phyloP scores from a whole-genome alignment of 2,888 invertebrate genomes.

The Pyrgus malvae region DNA sequence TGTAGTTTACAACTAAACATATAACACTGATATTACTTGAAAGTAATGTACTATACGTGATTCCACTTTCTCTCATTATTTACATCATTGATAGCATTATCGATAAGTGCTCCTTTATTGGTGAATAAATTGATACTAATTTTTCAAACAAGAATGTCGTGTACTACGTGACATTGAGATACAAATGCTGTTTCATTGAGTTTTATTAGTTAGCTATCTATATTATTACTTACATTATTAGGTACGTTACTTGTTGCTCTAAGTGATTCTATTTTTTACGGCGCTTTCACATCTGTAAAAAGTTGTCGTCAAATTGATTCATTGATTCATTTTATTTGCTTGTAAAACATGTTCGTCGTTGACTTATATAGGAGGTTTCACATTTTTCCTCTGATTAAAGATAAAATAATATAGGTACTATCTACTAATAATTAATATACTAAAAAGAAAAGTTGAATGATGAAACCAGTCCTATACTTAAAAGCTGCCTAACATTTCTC shows the following conservation, averaged over 20 bases:
- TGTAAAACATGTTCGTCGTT: neutral
- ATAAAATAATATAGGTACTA: too few species aligned
- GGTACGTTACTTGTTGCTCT: neutral
- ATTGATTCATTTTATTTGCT: conserved; percentile 7
- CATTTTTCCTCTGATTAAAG: neutral
- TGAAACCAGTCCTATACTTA: too few species aligned
- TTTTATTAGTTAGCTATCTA: neutral
- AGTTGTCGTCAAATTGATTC: conserved; percentile 6
- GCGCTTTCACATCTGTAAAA: conserved; percentile 10
- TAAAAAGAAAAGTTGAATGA: too few species aligned
- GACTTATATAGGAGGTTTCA: neutral
- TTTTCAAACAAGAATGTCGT: neutral
- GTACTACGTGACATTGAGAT: neutral
- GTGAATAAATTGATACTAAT: neutral
- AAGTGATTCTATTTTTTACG: conserved; percentile 7
- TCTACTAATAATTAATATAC: too few species aligned
- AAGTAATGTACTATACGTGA: too few species aligned
- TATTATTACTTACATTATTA: conserved; percentile 1
- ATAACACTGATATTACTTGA: too few species aligned
- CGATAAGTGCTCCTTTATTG: neutral
- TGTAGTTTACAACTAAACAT: too few species aligned
- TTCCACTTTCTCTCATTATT: neutral
- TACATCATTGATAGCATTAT: neutral
- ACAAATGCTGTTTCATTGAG: neutral
- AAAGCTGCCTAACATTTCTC: too few species aligned